Conservation (phyloP, 2,113 vertebrate species). For the Crotophaga sulcirostris region DNA sequence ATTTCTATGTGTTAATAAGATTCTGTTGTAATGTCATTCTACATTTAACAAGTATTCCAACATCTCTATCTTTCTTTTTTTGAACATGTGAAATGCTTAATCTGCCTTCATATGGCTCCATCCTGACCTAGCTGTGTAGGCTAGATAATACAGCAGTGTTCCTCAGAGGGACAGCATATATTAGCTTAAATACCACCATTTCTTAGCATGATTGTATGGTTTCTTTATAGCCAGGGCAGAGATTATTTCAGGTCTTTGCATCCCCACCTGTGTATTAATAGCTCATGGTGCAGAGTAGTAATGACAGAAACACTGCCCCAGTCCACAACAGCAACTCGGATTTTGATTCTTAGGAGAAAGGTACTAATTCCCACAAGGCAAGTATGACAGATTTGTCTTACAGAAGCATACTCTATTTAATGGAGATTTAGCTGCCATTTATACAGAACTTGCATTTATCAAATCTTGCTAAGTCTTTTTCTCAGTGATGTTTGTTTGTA, state of each 20-base stretch:
- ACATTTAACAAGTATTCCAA: not conserved
- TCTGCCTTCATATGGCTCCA: not conserved
- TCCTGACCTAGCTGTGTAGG: not conserved
- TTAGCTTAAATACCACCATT: not conserved
- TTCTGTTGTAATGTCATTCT: not conserved
- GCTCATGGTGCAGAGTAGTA: not conserved
- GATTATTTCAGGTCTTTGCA: not conserved
- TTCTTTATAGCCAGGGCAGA: not conserved
- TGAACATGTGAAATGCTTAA: not conserved
- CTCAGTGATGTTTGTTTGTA: not conserved
- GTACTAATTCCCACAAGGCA: not conserved
- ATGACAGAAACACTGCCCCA: not conserved
- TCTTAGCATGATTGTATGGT: not conserved
- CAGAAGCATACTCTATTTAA: not conserved
- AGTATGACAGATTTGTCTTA: not conserved
- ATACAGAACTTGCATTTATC: not conserved
- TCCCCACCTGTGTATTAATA: not conserved
- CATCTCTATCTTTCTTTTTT: not conserved
- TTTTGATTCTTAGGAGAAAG: not conserved
- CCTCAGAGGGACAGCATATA: not conserved
- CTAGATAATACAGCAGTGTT: not conserved
- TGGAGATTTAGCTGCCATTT: not conserved
- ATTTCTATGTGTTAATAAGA: not conserved
- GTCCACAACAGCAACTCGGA: not conserved
- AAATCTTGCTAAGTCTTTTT: not conserved